Evolutionary conservation across 2,888 invertebrate genomes (phyloP).

Genomic region (Leptinotarsa tumamoca): DNA sequence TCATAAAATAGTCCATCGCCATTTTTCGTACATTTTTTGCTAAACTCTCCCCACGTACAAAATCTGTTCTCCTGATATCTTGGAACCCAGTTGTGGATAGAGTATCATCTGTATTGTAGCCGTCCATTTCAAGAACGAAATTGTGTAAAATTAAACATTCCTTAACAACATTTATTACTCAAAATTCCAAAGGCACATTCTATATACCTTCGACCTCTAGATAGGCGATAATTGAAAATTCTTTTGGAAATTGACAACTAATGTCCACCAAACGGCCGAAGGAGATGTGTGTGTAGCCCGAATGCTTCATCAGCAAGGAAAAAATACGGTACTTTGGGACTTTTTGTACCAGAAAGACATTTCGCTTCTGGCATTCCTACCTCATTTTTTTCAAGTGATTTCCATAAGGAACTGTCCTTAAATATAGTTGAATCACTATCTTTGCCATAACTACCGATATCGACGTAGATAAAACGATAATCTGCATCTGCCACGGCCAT

Average conservation of each 20-base stretch:
- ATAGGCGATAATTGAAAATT: conserved; percentile 38
- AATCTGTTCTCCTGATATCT: background rate
- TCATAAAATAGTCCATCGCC: no score
- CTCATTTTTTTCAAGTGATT: background rate
- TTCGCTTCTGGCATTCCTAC: conserved; percentile 6
- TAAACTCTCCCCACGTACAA: conserved; percentile 9
- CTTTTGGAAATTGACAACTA: conserved; percentile 31
- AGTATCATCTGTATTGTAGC: conserved; percentile 34
- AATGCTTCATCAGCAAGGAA: conserved; percentile 31
- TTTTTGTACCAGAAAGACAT: conserved; percentile 23
- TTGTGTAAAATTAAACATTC: conserved; percentile 45
- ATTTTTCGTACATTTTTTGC: conserved; percentile 8
- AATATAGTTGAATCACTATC: conserved; percentile 17
- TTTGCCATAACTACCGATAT: conserved; percentile 3
- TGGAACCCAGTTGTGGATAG: conserved; percentile 20
- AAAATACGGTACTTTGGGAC: conserved; percentile 27
- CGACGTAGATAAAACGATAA: conserved; percentile 12
- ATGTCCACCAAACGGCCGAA: conserved; percentile 29
- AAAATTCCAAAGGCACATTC: conserved; percentile 47
- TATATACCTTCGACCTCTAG: conserved; percentile 48
- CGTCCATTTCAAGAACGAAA: conserved; percentile 36
- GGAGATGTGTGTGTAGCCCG: conserved; percentile 6
- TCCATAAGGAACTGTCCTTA: conserved; percentile 12
- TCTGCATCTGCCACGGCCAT: conserved; percentile 27
- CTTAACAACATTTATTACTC: conserved; percentile 52